Conservation (phyloP, 2,113 vertebrate species). For the Peucedramus taeniatus region DNA sequence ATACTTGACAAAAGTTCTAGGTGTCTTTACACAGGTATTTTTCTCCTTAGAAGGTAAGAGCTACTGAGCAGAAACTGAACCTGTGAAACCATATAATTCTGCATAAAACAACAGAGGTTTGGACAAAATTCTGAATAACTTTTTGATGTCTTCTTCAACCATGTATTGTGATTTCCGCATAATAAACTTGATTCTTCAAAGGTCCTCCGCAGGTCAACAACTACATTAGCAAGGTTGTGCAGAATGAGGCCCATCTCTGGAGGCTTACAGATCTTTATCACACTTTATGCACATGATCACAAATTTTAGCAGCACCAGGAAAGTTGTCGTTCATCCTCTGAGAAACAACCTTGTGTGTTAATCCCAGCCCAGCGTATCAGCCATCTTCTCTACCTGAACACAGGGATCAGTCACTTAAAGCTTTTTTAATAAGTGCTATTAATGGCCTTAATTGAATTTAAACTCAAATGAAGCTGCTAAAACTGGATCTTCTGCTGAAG, state of each 20-base stretch:
- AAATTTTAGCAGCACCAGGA: background rate
- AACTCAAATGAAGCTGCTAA: background rate
- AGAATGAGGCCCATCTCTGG: background rate
- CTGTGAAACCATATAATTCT: background rate
- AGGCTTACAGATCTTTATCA: background rate
- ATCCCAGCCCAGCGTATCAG: background rate
- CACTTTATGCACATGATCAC: background rate
- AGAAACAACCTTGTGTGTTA: background rate
- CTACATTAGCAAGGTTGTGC: background rate
- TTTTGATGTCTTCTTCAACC: background rate
- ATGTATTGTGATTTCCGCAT: background rate
- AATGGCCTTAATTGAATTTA: background rate
- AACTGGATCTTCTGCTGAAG: background rate
- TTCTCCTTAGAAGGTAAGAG: background rate
- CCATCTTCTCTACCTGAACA: background rate
- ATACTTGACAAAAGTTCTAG: background rate
- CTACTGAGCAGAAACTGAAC: background rate
- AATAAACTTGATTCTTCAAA: background rate
- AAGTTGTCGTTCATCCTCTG: background rate
- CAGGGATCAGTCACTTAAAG: background rate
- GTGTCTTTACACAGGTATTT: background rate
- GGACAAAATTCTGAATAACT: background rate
- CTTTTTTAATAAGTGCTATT: background rate
- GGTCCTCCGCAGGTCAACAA: background rate
- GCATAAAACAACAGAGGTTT: background rate